Percentiles rank a stretch among this genome's conserved stretches.
Evolutionary conservation across 1,140 invertebrate species (phyloP).

Genomic region (Paralvinella palmiformis): DNA sequence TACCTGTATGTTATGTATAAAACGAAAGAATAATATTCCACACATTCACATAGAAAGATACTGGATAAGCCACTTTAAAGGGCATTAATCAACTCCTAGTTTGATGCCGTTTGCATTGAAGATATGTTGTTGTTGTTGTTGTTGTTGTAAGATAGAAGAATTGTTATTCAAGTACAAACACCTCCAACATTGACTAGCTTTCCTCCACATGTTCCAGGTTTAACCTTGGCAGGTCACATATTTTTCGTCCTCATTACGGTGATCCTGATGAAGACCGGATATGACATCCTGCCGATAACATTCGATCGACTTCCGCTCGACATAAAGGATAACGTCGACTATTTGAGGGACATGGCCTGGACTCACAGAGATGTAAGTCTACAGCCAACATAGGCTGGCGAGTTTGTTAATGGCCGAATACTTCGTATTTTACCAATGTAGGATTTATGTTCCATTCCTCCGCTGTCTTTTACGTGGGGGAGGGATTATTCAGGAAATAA

Average conservation of each 20-base stretch:
- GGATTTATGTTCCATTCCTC: background rate
- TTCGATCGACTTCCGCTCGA: conserved; percentile 27
- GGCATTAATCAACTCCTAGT: too few relatives aligned
- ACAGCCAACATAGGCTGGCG: too few relatives aligned
- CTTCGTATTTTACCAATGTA: background rate
- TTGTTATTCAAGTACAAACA: too few relatives aligned
- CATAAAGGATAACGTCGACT: conserved; percentile 21
- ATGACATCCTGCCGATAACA: conserved; percentile 27
- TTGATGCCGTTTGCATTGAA: too few relatives aligned
- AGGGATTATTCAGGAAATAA: background rate
- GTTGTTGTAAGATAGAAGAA: too few relatives aligned
- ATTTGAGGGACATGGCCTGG: conserved; percentile 23
- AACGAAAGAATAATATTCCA: too few relatives aligned
- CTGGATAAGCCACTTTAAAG: too few relatives aligned
- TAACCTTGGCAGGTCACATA: conserved; percentile 1
- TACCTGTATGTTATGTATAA: too few relatives aligned
- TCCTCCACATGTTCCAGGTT: background rate
- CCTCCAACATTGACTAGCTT: too few relatives aligned
- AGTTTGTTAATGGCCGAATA: too few relatives aligned
- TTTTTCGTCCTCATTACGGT: conserved; percentile 23
- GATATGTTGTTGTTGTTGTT: too few relatives aligned
- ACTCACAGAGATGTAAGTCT: conserved; percentile 9
- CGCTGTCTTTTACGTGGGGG: background rate
- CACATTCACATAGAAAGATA: too few relatives aligned
- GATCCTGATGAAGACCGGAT: conserved; percentile 19